Evolutionary conservation across 2,888 invertebrate genomes (phyloP).

Genomic region (Keiferia lycopersicella): DNA sequence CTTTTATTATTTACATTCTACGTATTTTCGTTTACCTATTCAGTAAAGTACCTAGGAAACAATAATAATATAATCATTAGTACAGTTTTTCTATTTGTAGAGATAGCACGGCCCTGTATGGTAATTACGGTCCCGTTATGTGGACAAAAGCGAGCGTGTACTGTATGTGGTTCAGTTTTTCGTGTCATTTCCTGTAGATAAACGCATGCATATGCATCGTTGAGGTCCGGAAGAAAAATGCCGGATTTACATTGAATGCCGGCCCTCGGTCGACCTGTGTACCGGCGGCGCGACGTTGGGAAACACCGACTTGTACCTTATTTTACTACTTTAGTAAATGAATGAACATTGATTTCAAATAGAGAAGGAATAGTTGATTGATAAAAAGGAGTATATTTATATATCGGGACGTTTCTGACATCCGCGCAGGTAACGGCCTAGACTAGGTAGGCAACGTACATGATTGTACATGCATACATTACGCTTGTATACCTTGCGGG

Average conservation of each 20-base stretch:
- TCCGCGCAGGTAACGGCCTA: not conserved
- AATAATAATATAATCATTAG: too few relatives aligned
- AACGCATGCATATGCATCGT: slow-evolving; percentile 49
- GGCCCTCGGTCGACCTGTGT: slow-evolving; percentile 39
- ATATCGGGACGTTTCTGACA: not conserved
- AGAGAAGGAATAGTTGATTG: not conserved
- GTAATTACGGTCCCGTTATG: slow-evolving; percentile 57
- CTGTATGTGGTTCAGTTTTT: slow-evolving; percentile 51
- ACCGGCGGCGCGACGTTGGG: slow-evolving; percentile 35
- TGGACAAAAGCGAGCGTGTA: slow-evolving; percentile 46
- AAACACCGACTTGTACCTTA: slow-evolving; percentile 33
- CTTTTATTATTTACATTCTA: too few relatives aligned
- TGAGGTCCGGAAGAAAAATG: slow-evolving; percentile 50
- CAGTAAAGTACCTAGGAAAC: too few relatives aligned
- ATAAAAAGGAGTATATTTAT: not conserved
- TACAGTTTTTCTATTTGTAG: slow-evolving; percentile 27
- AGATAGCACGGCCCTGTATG: slow-evolving; percentile 55
- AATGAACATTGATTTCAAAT: not conserved
- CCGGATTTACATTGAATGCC: slow-evolving; percentile 65
- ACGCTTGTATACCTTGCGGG: too few relatives aligned
- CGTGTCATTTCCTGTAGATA: slow-evolving; percentile 58
- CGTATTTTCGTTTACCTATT: too few relatives aligned
- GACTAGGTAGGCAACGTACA: too few relatives aligned
- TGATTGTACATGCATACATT: too few relatives aligned
- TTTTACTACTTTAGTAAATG: slow-evolving; percentile 6